Base-by-base conservation (phyloP, 2,113 vertebrate species). In the Nothobranchius furzeri region DNA sequence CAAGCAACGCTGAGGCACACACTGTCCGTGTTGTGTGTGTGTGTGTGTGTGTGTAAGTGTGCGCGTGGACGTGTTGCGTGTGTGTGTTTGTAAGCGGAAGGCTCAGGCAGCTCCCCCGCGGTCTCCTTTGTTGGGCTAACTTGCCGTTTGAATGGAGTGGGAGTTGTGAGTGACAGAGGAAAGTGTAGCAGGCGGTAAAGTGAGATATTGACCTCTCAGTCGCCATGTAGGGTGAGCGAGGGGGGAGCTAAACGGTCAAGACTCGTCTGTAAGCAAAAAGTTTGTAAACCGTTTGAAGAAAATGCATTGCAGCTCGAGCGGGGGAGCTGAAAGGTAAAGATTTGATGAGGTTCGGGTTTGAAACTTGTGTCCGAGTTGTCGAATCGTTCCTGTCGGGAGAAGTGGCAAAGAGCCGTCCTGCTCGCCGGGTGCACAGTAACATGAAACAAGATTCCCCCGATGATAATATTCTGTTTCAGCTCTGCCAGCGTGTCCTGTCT, bases 401-500 rank as follows among this genome's bases (percentile, higher is more conserved):
- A 47, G 86, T 46, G 70, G 53, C 43, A n/a, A 64, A 52, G 47
- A 50, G 72, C 75, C 35, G 55, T 59, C 64, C 54, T 14, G 53
- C 60, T 64, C 15, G 77, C 94, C 86, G 73, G 56, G 50, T 54
- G 89, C 92, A 91, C 91, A 90, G 95, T 94, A 96, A 97, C 94
- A 93, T 95, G 95, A 96, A 95, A 94, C 95, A 95, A 94, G 94
- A 89, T 94, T 92, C 91, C 92, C 94, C 94, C 85, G 82, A 77
- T 84, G 90, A 88, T 88, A 89, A 91, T 96, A 96, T 96, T 95
- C 93, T 90, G 95, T 98, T 97, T 96, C 95, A 93, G 90, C 94
- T 92, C 92, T 94, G 95, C 95, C 95, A 96, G 92, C 87, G 92
- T 91, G 94, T 94, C 94, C 94, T 80, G 86, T 91, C 63, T 89